Conservation (phyloP, 2,888 invertebrate genomes). For the Euspilapteryx auroguttella region DNA sequence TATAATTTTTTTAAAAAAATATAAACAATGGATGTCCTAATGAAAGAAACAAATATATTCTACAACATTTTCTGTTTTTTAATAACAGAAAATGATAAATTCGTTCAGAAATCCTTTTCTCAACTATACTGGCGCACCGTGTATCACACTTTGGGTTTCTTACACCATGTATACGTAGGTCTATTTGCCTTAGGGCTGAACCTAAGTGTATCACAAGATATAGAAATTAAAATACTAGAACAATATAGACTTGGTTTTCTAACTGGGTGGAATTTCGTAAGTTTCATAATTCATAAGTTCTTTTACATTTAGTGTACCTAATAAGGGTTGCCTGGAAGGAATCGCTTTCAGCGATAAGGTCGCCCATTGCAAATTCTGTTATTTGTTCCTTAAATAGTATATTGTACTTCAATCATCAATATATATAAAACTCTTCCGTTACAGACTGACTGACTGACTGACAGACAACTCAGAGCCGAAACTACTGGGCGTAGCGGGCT, state of each 20-base stretch:
- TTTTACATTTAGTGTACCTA: too few species aligned
- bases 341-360: too few species aligned
- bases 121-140: conserved; percentile 39
- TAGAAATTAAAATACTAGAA: conserved; percentile 20
- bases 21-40: conserved; percentile 27
- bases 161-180: conserved; percentile 22
- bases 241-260: conserved; percentile 20
- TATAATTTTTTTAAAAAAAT: too few species aligned
- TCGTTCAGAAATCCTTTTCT: conserved; percentile 33
- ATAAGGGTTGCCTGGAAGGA: too few species aligned
- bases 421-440: too few species aligned
- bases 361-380: too few species aligned
- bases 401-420: too few species aligned
- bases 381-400: too few species aligned
- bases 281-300: too few species aligned
- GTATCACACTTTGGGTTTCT: conserved; percentile 19
- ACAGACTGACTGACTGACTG: too few species aligned
- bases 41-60: conserved; percentile 32
- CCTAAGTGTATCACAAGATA: conserved; percentile 11
- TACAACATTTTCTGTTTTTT: conserved; percentile 39
- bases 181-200: conserved; percentile 16
- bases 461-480: too few species aligned
- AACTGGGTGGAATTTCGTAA: conserved; percentile 47
- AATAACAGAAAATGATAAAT: conserved; percentile 40
- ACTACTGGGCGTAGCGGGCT: too few species aligned